Percentiles rank a stretch among this genome's conserved stretches.
Evolutionary conservation across 2,113 vertebrate genomes (phyloP).

Genomic region (Suricata suricatta): DNA sequence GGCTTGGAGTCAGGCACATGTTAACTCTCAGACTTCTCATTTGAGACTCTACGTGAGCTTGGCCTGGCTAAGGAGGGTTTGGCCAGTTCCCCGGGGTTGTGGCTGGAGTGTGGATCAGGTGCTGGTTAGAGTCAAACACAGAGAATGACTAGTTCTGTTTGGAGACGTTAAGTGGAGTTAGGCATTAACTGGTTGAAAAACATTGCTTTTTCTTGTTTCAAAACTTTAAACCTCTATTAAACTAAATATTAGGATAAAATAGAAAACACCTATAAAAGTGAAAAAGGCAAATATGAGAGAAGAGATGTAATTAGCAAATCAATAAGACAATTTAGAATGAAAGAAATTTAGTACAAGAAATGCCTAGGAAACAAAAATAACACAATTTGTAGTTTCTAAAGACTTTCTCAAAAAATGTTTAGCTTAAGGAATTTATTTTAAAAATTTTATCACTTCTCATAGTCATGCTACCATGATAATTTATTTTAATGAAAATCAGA

Average conservation of each 20-base stretch:
- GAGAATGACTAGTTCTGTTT: background rate
- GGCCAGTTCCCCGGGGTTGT: background rate
- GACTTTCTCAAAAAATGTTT: background rate
- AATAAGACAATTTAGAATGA: background rate
- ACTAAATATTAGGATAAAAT: background rate
- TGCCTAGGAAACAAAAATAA: background rate
- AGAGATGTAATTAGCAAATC: background rate
- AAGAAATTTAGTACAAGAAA: background rate
- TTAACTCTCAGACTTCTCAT: background rate
- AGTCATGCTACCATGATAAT: background rate
- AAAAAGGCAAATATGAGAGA: background rate
- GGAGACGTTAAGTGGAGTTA: background rate
- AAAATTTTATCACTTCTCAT: background rate
- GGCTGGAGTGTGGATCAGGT: background rate
- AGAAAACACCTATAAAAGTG: background rate
- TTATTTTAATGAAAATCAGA: background rate
- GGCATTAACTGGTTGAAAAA: background rate
- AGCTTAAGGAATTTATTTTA: background rate
- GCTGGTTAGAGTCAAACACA: background rate
- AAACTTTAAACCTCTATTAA: background rate
- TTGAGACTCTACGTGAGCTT: background rate
- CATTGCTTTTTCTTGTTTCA: conserved; percentile 4
- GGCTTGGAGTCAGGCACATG: background rate
- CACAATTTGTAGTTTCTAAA: background rate
- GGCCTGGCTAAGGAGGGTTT: background rate